phyloP scores from a whole-genome alignment of 2,888 invertebrate genomes.

The Neocrepidodera transversa region DNA sequence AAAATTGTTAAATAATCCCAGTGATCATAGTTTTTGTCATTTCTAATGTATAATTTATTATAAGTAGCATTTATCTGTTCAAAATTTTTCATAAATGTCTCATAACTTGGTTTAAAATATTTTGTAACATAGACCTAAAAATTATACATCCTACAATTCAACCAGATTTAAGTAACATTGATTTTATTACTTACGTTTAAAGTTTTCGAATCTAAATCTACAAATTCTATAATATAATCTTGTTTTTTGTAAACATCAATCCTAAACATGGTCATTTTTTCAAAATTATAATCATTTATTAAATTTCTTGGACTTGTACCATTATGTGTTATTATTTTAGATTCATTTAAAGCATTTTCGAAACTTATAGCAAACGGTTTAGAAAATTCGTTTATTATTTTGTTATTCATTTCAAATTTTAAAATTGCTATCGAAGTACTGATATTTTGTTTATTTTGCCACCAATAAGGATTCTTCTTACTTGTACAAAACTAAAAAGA shows the following conservation, averaged over 20 bases:
- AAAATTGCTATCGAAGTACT: slow-evolving; percentile 19
- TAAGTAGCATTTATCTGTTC: slow-evolving; percentile 11
- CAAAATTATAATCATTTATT: slow-evolving; percentile 31
- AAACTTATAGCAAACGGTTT: slow-evolving; percentile 33
- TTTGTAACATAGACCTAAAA: slow-evolving; percentile 37
- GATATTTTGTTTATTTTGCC: slow-evolving; percentile 18
- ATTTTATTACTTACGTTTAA: slow-evolving; percentile 35
- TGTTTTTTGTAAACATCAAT: slow-evolving; percentile 35
- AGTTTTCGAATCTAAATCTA: slow-evolving; percentile 22
- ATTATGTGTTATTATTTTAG: slow-evolving; percentile 13
- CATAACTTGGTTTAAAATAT: slow-evolving; percentile 39
- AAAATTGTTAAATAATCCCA: slow-evolving; percentile 41
- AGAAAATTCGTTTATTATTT: slow-evolving; percentile 13
- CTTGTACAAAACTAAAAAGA: slow-evolving; percentile 41
- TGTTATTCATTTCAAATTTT: slow-evolving; percentile 10
- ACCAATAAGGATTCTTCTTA: slow-evolving; percentile 38
- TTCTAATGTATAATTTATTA: slow-evolving; percentile 16
- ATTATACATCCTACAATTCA: too few relatives aligned
- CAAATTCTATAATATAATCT: slow-evolving; percentile 38
- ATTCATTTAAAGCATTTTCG: background rate
- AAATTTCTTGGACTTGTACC: slow-evolving; percentile 27
- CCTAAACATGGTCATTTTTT: slow-evolving; percentile 37
- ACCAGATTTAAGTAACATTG: background rate
- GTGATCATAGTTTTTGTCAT: slow-evolving; percentile 29
- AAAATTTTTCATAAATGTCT: slow-evolving; percentile 28